Percentiles rank a stretch among this genome's conserved stretches.
Evolutionary conservation across 92 coral and sea anemone genomes (phyloP).

Genomic region (Phymanthus crucifer): DNA sequence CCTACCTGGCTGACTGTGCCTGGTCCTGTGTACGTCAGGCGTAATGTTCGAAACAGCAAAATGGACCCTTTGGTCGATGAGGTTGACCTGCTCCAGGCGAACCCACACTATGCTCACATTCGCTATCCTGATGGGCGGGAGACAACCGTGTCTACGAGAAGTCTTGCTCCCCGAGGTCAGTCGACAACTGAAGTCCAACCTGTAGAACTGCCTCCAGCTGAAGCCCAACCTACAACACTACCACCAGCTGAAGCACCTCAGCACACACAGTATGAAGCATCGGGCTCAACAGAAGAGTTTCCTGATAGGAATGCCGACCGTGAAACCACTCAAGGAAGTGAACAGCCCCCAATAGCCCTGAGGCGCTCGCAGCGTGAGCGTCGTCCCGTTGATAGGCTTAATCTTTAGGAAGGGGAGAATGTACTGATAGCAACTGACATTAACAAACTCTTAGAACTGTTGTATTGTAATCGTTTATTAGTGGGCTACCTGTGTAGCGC

Average conservation of each 20-base stretch:
- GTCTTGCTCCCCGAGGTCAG: background rate
- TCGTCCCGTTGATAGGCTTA: background rate
- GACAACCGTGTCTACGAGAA: conserved; percentile 4
- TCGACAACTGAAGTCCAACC: background rate
- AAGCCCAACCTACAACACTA: background rate
- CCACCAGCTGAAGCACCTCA: background rate
- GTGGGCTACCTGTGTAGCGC: no score
- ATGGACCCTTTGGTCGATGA: background rate
- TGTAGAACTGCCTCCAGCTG: background rate
- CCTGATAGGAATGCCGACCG: background rate
- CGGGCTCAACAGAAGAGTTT: background rate
- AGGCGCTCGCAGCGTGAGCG: background rate
- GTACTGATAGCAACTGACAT: background rate
- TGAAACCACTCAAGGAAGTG: no score
- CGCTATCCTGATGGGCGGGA: conserved; percentile 4
- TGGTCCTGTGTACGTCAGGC: background rate
- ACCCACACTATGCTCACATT: conserved; percentile 5
- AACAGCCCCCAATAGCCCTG: background rate
- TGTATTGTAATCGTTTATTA: no score
- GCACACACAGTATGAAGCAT: background rate
- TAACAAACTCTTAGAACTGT: no score
- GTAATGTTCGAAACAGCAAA: background rate
- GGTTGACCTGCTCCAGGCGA: background rate
- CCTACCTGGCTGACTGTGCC: conserved; percentile 1
- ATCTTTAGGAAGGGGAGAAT: conserved; percentile 1